Evolutionary conservation across 2,888 invertebrate genomes (phyloP).

Genomic region (Sphaerophoria rueppellii): DNA sequence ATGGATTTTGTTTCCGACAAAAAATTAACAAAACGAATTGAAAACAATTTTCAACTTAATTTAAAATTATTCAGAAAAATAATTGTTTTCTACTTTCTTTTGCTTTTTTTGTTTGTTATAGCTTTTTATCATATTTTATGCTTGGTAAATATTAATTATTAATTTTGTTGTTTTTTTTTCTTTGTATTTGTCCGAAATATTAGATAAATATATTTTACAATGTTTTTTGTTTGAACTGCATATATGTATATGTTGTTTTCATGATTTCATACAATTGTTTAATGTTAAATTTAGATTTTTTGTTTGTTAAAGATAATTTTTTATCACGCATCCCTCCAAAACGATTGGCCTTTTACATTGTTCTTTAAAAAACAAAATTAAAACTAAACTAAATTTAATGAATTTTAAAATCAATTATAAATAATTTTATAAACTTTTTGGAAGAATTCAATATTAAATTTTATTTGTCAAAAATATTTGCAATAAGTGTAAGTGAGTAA

Average conservation of each 20-base stretch:
- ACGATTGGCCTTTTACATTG: slow-evolving; percentile 76
- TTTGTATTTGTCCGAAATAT: slow-evolving; percentile 46
- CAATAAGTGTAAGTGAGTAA: slow-evolving; percentile 31
- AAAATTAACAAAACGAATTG: slow-evolving; percentile 18
- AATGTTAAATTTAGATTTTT: slow-evolving; percentile 60
- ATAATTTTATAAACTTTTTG: slow-evolving; percentile 22
- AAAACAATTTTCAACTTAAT: slow-evolving; percentile 12
- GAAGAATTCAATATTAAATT: slow-evolving; percentile 53
- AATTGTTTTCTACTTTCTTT: slow-evolving; percentile 59
- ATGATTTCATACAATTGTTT: slow-evolving; percentile 66
- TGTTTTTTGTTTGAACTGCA: slow-evolving; percentile 76
- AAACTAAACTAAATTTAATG: slow-evolving; percentile 34
- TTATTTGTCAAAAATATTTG: slow-evolving; percentile 32
- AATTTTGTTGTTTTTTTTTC: slow-evolving; percentile 48
- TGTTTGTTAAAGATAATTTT: slow-evolving; percentile 74
- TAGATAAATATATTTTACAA: slow-evolving; percentile 75
- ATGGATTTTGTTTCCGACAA: slow-evolving; percentile 68
- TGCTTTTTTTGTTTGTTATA: slow-evolving; percentile 66
- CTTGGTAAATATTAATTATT: slow-evolving; percentile 55
- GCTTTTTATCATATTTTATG: slow-evolving; percentile 51
- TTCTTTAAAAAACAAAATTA: slow-evolving; percentile 16
- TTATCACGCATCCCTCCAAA: slow-evolving; percentile 82
- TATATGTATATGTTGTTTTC: slow-evolving; percentile 24
- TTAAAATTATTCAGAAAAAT: slow-evolving; percentile 28
- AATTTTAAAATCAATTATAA: not conserved